phyloP scores from a whole-genome alignment of 2,888 invertebrate species.

The Trachelus iudaicus region DNA sequence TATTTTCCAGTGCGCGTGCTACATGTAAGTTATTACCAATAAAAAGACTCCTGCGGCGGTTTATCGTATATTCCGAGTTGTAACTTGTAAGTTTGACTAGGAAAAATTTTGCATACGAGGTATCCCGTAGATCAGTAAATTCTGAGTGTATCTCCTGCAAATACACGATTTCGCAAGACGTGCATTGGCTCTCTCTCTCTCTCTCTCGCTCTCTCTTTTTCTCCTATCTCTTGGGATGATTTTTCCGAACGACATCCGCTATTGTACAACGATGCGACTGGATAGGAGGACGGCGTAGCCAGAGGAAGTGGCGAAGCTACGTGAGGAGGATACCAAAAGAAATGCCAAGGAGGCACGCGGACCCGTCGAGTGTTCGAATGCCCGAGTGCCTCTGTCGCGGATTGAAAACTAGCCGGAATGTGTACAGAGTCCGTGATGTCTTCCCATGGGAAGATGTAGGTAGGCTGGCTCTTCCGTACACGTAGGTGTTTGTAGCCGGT shows the following conservation, averaged over 20 bases:
- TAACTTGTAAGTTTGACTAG: neutral
- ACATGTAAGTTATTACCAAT: neutral
- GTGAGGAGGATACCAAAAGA: neutral
- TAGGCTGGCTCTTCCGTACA: neutral
- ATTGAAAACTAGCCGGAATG: neutral
- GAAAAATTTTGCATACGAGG: neutral
- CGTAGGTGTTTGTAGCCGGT: neutral
- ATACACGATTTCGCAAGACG: neutral
- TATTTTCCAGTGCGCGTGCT: neutral
- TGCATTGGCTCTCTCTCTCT: neutral
- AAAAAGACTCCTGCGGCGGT: neutral
- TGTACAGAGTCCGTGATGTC: neutral
- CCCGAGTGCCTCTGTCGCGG: neutral
- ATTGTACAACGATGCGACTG: neutral
- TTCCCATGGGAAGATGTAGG: neutral
- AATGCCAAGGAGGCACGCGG: neutral
- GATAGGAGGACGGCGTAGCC: neutral
- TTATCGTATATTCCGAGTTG: neutral
- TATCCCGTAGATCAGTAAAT: neutral
- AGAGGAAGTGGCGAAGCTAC: neutral
- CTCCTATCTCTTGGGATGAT: neutral
- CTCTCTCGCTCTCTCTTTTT: too few relatives aligned
- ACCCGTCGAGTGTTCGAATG: neutral
- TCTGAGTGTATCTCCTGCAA: neutral
- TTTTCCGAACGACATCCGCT: neutral